A percentile compares a stretch with the other conserved stretches of the same genome.
Evolutionary conservation across 2,797 vertebrate species (phyloP).

Genomic region (Lepus townsendii): DNA sequence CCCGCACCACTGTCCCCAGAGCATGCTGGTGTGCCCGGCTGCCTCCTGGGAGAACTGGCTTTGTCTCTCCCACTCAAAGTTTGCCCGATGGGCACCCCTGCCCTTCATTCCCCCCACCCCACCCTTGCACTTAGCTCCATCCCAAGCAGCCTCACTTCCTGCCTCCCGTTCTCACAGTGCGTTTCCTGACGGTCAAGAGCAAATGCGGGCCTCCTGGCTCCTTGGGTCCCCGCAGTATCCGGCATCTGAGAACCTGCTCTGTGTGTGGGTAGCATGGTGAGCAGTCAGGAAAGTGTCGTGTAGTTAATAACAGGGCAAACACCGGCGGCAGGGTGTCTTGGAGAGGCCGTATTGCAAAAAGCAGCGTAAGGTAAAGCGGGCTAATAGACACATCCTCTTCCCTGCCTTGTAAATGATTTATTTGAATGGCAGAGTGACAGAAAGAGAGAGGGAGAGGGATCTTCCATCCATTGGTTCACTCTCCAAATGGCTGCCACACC

Average conservation of each 20-base stretch:
- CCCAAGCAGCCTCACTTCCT: not conserved
- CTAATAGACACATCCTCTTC: too few species aligned
- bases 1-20: too few species aligned
- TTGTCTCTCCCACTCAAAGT: not conserved
- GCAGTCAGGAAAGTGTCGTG: not conserved
- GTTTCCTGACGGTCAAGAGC: not conserved
- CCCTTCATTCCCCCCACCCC: not conserved
- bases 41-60: too few species aligned
- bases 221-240: not conserved
- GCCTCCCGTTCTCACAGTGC: not conserved
- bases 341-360: not conserved
- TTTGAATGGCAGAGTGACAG: too few species aligned
- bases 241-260: not conserved
- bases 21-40: too few species aligned
- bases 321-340: not conserved
- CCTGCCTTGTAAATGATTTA: too few species aligned
- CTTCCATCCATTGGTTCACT: too few species aligned
- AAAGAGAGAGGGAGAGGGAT: too few species aligned
- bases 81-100: not conserved
- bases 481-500: too few species aligned
- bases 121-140: not conserved
- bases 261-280: not conserved
- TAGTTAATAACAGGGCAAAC: not conserved
- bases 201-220: not conserved
- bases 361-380: not conserved